Evolutionary conservation across 2,888 invertebrate species (phyloP), one percentile per base, ranked within the genome.

Genomic region (Globia sparganii): DNA sequence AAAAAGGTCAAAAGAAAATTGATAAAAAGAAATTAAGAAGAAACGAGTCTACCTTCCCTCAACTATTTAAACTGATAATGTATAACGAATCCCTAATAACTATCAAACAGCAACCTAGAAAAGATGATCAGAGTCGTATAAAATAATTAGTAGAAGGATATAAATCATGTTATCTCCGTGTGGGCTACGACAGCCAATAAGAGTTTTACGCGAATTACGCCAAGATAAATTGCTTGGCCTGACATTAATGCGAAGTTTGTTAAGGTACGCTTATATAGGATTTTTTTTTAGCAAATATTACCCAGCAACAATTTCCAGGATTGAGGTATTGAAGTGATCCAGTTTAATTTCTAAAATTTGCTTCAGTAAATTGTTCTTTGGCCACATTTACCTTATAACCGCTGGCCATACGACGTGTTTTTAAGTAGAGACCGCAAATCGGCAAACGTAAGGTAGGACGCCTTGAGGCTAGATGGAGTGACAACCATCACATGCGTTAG

Each of bases 121-220:
- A 88, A 86, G 76, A 78, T 86, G 84, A 86, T 86, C 71, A 53
- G 46, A 74, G 85, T 88, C 89, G 87, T 87, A 88, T 88, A 89
- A 92, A 91, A 92, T 92, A 93, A 93, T 93, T 93, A 93, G 91
- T 86, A 86, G 81, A 77, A 83, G 91, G 91, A 87, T 83, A 88
- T 88, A 88, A 88, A 88, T 94, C 94, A 94, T 94, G 92, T 93
- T 93, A 94, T 94, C 93, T 93, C 84, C 91, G 92, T 91, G 92
- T 92, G 90, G 92, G 89, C 90, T 80, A 92, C 92, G 95, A 94
- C 95, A 95, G 94, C 95, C 94, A 95, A 95, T 95, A 95, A 95
- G 93, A 94, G 94, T 92, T 95, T 95, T 93, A 93, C 94, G 91
- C 91, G 94, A 94, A 94, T 95, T 94, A 94, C 92, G 91, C 89